A percentile compares a stretch with the other conserved stretches of the same genome.
Evolutionary conservation across 2,888 invertebrate genomes (phyloP).

Genomic region (Parnassius orleans): DNA sequence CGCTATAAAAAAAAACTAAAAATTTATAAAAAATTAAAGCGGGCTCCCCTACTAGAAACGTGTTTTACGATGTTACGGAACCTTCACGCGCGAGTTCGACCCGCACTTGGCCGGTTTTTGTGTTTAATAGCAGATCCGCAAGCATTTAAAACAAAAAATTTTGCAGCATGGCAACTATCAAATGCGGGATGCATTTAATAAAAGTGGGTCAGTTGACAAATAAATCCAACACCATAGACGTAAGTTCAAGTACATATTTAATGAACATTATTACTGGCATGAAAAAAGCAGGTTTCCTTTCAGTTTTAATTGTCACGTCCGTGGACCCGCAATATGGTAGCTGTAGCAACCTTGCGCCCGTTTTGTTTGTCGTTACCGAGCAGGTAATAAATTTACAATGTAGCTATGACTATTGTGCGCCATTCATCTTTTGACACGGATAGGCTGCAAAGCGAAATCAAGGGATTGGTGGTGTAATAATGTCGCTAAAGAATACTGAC

Average conservation of each 20-base stretch:
- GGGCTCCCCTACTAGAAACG: no score
- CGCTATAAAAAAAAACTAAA: no score
- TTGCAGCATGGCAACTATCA: no score
- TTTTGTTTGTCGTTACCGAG: conserved; percentile 10
- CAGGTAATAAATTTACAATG: conserved; percentile 11
- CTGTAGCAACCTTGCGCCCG: conserved; percentile 19
- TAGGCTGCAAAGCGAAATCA: conserved; percentile 5
- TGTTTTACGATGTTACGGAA: no score
- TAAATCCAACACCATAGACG: conserved; percentile 18
- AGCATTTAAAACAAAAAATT: no score
- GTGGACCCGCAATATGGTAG: conserved; percentile 28
- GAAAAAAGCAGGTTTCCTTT: conserved; percentile 50
- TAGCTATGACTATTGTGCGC: conserved; percentile 10
- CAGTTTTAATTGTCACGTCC: conserved; percentile 56
- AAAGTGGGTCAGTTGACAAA: no score
- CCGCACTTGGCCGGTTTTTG: no score
- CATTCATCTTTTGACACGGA: conserved; percentile 15
- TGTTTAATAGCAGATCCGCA: no score
- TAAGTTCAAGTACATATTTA: conserved; percentile 39
- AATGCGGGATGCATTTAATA: no score
- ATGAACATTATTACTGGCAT: conserved; percentile 34
- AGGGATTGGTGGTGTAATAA: conserved; percentile 9
- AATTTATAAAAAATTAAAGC: no score
- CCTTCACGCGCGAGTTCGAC: no score
- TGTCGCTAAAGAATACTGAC: not conserved